Base-by-base conservation (phyloP, 1,140 invertebrate species). In the Drosophila saltans region DNA sequence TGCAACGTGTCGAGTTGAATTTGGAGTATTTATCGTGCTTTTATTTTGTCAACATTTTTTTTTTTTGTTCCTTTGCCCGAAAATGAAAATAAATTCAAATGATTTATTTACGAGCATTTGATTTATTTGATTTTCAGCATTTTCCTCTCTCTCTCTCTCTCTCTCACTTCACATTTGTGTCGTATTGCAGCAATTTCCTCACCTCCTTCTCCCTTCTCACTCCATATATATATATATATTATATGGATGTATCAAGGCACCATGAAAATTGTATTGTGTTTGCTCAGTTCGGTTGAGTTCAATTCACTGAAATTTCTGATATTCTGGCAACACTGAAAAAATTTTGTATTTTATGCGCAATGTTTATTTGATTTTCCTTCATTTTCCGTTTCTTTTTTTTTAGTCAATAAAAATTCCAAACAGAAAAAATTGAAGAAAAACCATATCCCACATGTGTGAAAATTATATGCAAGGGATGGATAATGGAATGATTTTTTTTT, bases 81-180 rank as follows among this genome's bases (percentile, higher is more conserved):
- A 79, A 90, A 89, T 90, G 85, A 84, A 89, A 90, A 89, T 90
- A 89, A 90, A 89, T 89, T 89, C 84, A 89, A 89, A 89, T 89
- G 84, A 89, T 89, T 89, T 89, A 89, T 89, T 89, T 90, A 89
- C 84, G 84, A 89, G 84, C 72, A 84, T 89, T 89, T 89, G 84
- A 89, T 89, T 90, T 89, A 90, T 89, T 89, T 89, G 85, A 89
- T 89, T 88, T 88, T 78, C 80, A 69, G 66, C 70, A 76, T 89
- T 83, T 75, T 52, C 52, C 72, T 75, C 69, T 28, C n/a, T 55
- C 26, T 55, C 11, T 69, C 24, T 30, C 39, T 57, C 1, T 16
- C 16, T 16, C 16, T 16, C 39, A 7, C 43, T 24, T 36, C 57
- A 36, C 1, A 69, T 26, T 57, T 39, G 21, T 67, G 16, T 16